These are phyloP conservation scores for Asteroscopus sphinx DNA, from an alignment of 2,888 invertebrate species.

Conservation along the genomic window DNA sequence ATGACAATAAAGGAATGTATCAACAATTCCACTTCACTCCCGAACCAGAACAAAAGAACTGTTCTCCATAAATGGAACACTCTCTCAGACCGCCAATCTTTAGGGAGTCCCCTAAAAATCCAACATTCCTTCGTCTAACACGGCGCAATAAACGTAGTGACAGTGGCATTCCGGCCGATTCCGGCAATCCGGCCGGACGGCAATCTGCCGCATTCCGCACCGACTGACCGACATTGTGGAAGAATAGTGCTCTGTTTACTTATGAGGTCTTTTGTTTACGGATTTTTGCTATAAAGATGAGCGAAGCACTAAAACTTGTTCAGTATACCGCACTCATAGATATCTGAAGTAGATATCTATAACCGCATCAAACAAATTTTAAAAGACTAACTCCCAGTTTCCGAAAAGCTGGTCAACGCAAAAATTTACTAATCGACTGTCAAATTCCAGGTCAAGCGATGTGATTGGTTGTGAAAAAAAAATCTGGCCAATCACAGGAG, in stretches of 20 bases:
- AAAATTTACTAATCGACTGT: too few species aligned
- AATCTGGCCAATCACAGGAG: too few species aligned
- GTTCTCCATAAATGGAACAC: constrained; percentile 29
- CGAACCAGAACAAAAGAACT: constrained; percentile 25
- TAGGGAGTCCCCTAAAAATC: constrained; percentile 71
- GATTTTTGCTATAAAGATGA: too few species aligned
- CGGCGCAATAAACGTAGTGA: constrained; percentile 88
- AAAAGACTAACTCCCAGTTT: too few species aligned
- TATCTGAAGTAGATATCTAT: too few species aligned
- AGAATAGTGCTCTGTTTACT: constrained; percentile 51
- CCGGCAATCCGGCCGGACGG: constrained; percentile 77
- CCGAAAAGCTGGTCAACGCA: too few species aligned
- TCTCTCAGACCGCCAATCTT: constrained; percentile 49
- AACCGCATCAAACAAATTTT: too few species aligned
- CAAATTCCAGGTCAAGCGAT: too few species aligned
- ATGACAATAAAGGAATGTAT: not conserved
- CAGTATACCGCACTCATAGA: too few species aligned
- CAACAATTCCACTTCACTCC: constrained; percentile 16
- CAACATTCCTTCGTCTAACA: constrained; percentile 78
- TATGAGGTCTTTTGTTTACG: constrained; percentile 40
- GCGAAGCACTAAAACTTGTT: too few species aligned
- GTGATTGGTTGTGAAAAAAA: too few species aligned
- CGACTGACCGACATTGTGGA: constrained; percentile 58
- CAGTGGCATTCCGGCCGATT: constrained; percentile 80
- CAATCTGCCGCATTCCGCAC: constrained; percentile 83